These are phyloP conservation scores for Antheraea assamensis DNA, from an alignment of 2,888 invertebrate species.

Conservation along the genomic window DNA sequence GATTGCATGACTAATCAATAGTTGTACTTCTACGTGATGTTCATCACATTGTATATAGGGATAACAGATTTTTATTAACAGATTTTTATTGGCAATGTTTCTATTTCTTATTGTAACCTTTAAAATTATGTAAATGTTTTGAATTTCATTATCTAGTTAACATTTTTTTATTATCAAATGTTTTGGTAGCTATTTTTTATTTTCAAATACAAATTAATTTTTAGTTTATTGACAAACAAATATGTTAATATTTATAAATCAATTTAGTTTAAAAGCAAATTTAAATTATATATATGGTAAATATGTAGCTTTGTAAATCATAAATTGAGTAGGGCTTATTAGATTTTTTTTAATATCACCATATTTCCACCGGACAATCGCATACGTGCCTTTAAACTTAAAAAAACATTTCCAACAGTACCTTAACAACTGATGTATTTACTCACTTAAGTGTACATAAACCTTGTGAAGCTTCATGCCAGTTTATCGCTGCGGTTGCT, in stretches of 20 bases:
- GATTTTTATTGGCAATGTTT: too few species aligned
- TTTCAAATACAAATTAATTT: not conserved
- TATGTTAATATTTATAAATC: not conserved
- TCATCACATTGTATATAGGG: conserved; percentile 22
- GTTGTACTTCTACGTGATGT: conserved; percentile 25
- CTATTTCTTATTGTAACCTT: conserved; percentile 11
- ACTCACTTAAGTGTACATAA: not conserved
- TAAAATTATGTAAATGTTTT: conserved; percentile 10
- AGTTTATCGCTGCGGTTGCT: not conserved
- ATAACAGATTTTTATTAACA: not conserved
- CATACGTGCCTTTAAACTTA: not conserved
- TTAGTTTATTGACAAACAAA: not conserved
- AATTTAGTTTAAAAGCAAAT: not conserved
- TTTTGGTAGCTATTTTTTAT: not conserved
- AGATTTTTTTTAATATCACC: not conserved
- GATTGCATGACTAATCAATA: conserved; percentile 41
- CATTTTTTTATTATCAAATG: not conserved
- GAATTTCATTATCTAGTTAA: not conserved
- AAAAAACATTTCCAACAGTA: not conserved
- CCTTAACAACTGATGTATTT: too few species aligned
- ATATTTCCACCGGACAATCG: not conserved
- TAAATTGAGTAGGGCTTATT: not conserved
- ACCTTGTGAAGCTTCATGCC: not conserved
- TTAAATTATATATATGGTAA: too few species aligned
- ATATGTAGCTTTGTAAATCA: not conserved